phyloP scores from a whole-genome alignment of 2,888 invertebrate genomes.

The Monopis laevigella region DNA sequence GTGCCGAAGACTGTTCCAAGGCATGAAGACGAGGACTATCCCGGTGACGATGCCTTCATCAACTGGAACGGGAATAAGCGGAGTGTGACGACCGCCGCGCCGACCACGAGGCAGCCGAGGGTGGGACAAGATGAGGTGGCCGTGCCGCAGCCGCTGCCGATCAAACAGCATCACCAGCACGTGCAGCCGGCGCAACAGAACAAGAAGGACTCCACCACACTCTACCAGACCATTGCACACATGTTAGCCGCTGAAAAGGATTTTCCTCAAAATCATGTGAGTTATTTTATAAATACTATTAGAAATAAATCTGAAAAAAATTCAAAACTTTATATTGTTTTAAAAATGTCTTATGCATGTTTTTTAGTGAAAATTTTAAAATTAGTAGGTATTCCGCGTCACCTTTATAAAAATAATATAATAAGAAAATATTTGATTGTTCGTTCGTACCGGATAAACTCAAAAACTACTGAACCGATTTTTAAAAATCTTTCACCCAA shows the following conservation, averaged over 20 bases:
- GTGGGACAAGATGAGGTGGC: constrained; percentile 72
- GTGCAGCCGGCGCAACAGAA: constrained; percentile 24
- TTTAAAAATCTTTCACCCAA: too few relatives aligned
- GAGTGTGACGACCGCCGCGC: constrained; percentile 44
- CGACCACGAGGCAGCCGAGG: constrained; percentile 29
- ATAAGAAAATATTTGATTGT: too few relatives aligned
- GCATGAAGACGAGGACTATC: constrained; percentile 48
- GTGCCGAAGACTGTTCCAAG: constrained; percentile 53
- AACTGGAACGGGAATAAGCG: constrained; percentile 62
- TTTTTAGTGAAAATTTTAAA: too few relatives aligned
- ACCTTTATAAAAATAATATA: too few relatives aligned
- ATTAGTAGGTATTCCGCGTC: too few relatives aligned
- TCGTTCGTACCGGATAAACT: too few relatives aligned
- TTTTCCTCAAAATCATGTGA: constrained; percentile 64
- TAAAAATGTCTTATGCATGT: too few relatives aligned
- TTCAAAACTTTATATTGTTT: too few relatives aligned
- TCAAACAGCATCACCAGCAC: constrained; percentile 40
- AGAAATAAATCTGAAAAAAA: too few relatives aligned
- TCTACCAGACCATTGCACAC: constrained; percentile 61
- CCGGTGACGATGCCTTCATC: constrained; percentile 58
- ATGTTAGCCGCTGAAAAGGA: constrained; percentile 51
- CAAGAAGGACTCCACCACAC: constrained; percentile 34
- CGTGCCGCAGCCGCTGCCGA: constrained; percentile 68
- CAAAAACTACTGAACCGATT: too few relatives aligned
- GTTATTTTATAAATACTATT: constrained; percentile 32